Evolutionary conservation across 92 coral and sea anemone genomes (phyloP).

Genomic region (Pocillopora grandis): DNA sequence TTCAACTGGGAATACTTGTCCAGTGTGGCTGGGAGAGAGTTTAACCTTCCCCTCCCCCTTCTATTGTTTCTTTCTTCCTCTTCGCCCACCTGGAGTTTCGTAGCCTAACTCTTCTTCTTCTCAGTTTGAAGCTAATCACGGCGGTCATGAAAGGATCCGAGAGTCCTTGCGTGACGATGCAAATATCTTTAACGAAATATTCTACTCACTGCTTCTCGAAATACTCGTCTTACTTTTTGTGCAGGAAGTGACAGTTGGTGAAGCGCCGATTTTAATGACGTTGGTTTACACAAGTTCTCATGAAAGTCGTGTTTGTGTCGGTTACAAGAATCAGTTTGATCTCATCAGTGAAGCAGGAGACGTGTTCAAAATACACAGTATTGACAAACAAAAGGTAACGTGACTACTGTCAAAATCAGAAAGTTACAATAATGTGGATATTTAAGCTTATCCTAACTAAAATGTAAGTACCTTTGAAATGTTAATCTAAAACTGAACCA

Average conservation of each 20-base stretch:
- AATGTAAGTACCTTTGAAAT: no score
- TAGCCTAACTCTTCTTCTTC: background rate
- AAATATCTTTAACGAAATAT: background rate
- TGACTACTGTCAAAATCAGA: no score
- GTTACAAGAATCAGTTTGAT: constrained; percentile 85
- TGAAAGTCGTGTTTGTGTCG: constrained; percentile 78
- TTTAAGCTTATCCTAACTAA: no score
- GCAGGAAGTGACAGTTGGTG: constrained; percentile 81
- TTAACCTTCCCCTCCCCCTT: background rate
- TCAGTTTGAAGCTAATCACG: background rate
- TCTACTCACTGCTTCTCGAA: background rate
- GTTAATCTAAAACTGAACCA: no score
- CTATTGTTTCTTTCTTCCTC: background rate
- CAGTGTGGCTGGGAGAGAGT: background rate
- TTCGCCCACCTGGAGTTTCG: background rate
- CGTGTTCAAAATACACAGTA: constrained; percentile 69
- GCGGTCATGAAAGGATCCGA: background rate
- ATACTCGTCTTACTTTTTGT: background rate
- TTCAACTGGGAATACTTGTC: background rate
- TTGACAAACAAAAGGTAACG: constrained; percentile 73
- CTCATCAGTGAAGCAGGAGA: constrained; percentile 76
- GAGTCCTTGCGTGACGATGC: no score
- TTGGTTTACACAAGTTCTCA: constrained; percentile 57
- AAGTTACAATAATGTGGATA: no score
- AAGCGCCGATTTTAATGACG: constrained; percentile 83